Percentiles rank a stretch among this genome's conserved stretches.
These are phyloP conservation scores for Naja naja DNA, from an alignment of 2,113 vertebrate genomes.

Conservation along the genomic window DNA sequence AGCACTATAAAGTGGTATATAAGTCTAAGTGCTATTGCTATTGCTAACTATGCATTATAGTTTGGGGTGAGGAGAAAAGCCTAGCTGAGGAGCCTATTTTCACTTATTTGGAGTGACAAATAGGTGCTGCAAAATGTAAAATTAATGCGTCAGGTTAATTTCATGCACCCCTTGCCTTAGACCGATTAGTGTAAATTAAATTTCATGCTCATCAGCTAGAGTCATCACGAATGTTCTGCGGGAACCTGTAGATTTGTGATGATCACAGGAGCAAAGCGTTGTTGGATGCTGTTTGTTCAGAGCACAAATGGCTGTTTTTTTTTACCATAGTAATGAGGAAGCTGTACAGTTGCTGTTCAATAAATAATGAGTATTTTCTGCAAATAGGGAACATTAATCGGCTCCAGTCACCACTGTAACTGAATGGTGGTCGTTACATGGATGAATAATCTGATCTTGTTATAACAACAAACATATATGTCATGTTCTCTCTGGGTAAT, in stretches of 20 bases:
- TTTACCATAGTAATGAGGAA: slow-evolving; percentile 10
- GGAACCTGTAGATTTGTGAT: slow-evolving; percentile 4
- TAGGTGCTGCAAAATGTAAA: slow-evolving; percentile 11
- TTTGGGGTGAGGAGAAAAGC: background rate
- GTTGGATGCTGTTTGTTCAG: background rate
- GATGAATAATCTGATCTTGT: background rate
- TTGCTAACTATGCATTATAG: background rate
- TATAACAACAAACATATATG: background rate
- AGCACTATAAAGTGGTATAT: no score
- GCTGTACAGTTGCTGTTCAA: background rate
- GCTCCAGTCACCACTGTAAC: background rate
- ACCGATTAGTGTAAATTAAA: slow-evolving; percentile 29
- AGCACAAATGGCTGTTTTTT: background rate
- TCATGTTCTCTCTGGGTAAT: slow-evolving; percentile 22
- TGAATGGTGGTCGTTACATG: slow-evolving; percentile 11
- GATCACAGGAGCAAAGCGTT: background rate
- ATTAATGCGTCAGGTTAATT: slow-evolving; percentile 22
- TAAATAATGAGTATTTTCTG: slow-evolving; percentile 8
- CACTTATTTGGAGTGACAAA: slow-evolving; percentile 6
- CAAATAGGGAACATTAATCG: slow-evolving; percentile 8
- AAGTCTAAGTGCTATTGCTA: no score
- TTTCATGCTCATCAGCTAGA: slow-evolving; percentile 32
- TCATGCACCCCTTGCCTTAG: slow-evolving; percentile 11
- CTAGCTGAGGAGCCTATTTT: background rate
- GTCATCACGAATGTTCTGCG: background rate